A percentile compares a stretch with the other conserved stretches of the same genome.
Conservation (phyloP, 2,113 vertebrate genomes). For the Geococcyx californianus region DNA sequence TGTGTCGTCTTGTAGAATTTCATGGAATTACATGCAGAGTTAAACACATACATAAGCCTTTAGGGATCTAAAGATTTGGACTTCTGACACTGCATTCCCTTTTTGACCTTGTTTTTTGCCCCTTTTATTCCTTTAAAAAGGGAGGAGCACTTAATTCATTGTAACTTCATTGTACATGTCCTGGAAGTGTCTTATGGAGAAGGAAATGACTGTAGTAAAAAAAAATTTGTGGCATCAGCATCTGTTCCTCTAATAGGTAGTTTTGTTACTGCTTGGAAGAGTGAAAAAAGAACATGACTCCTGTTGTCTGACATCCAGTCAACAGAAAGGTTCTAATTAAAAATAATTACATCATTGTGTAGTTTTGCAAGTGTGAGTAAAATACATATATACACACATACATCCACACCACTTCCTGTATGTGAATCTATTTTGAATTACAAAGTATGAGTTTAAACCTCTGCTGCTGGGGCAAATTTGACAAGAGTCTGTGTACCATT, state of each 20-base stretch:
- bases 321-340: slow-evolving; percentile 39
- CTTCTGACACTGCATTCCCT: not conserved
- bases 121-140: not conserved
- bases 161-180: not conserved
- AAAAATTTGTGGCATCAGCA: slow-evolving; percentile 28
- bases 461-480: not conserved
- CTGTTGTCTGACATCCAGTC: slow-evolving; percentile 39
- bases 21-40: not conserved
- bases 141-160: not conserved
- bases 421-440: slow-evolving; percentile 38
- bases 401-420: slow-evolving; percentile 7
- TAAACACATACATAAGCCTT: not conserved
- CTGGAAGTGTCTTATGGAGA: not conserved
- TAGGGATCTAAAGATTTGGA: not conserved
- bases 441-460: slow-evolving; percentile 11
- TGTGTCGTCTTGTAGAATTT: not conserved
- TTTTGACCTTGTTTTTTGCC: not conserved
- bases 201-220: slow-evolving; percentile 29
- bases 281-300: slow-evolving; percentile 31
- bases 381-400: not conserved
- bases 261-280: slow-evolving; percentile 22
- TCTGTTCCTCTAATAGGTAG: slow-evolving; percentile 26
- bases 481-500: not conserved
- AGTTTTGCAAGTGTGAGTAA: slow-evolving; percentile 34
- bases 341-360: slow-evolving; percentile 17